phyloP scores from a whole-genome alignment of 2,797 vertebrate species.

The Enteromius fasciolatus region DNA sequence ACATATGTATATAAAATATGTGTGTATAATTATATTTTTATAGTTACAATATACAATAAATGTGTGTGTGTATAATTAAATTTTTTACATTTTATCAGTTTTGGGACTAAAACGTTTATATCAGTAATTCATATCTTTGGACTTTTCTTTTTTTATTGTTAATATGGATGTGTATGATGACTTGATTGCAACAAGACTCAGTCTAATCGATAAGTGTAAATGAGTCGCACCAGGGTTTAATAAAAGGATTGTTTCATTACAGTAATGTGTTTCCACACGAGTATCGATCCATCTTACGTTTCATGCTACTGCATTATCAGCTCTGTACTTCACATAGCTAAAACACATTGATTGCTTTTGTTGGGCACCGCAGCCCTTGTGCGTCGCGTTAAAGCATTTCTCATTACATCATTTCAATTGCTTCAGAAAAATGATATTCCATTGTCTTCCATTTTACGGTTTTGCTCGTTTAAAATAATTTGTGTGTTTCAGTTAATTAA shows the following conservation, averaged over 20 bases:
- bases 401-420: slow-evolving; percentile 54
- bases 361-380: slow-evolving; percentile 21
- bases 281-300: slow-evolving; percentile 51
- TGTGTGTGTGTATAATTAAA: background rate
- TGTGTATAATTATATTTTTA: too few species aligned
- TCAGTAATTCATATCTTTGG: background rate
- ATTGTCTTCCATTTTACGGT: slow-evolving; percentile 40
- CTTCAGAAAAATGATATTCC: slow-evolving; percentile 44
- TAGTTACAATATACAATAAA: too few species aligned
- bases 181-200: slow-evolving; percentile 32
- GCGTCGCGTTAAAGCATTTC: slow-evolving; percentile 39
- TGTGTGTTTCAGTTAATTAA: slow-evolving; percentile 44
- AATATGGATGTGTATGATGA: slow-evolving; percentile 8
- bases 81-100: background rate
- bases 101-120: background rate
- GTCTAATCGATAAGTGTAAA: slow-evolving; percentile 50
- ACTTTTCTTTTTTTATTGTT: background rate
- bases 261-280: slow-evolving; percentile 55
- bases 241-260: slow-evolving; percentile 62
- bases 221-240: slow-evolving; percentile 51
- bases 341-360: slow-evolving; percentile 52
- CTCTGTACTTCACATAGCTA: slow-evolving; percentile 49
- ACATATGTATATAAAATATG: too few species aligned
- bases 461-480: slow-evolving; percentile 51
- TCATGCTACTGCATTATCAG: slow-evolving; percentile 44